These are phyloP conservation scores for Gorsachius goisagi DNA, from an alignment of 2,113 vertebrate genomes.

Conservation along the genomic window DNA sequence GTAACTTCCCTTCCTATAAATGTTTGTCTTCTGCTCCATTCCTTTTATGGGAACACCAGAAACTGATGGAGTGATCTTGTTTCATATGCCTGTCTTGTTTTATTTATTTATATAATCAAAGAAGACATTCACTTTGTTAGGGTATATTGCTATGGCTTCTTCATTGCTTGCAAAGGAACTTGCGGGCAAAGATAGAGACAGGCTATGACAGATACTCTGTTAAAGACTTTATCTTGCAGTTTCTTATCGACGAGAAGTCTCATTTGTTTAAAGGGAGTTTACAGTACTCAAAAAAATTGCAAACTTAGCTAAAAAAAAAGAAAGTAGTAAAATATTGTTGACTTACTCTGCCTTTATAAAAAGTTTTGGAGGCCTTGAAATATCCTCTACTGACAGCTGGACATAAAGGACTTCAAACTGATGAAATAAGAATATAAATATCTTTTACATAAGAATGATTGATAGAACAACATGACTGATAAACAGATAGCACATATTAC, in stretches of 20 bases:
- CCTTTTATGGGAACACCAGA: constrained; percentile 48
- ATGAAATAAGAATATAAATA: not conserved
- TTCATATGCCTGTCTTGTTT: not conserved
- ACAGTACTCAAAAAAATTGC: not conserved
- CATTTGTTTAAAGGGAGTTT: not conserved
- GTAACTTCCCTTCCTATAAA: constrained; percentile 61
- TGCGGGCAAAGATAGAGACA: not conserved
- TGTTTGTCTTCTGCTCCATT: constrained; percentile 66
- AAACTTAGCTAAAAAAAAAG: not conserved
- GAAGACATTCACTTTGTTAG: not conserved
- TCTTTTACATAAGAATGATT: not conserved
- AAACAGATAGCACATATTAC: not conserved
- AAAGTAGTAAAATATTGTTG: not conserved
- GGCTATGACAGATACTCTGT: not conserved
- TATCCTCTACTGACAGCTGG: not conserved
- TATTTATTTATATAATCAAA: constrained; percentile 11
- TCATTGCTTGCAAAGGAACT: not conserved
- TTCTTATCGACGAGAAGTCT: not conserved
- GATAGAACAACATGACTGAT: not conserved
- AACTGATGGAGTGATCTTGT: constrained; percentile 33
- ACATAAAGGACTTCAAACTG: not conserved
- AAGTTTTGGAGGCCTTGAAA: not conserved
- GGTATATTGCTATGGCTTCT: not conserved
- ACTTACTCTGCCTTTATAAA: not conserved
- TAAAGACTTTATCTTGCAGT: not conserved